A percentile compares a stretch with the other conserved stretches of the same genome.
Conservation (phyloP, 2,113 vertebrate species). For the Microtus richardsoni region DNA sequence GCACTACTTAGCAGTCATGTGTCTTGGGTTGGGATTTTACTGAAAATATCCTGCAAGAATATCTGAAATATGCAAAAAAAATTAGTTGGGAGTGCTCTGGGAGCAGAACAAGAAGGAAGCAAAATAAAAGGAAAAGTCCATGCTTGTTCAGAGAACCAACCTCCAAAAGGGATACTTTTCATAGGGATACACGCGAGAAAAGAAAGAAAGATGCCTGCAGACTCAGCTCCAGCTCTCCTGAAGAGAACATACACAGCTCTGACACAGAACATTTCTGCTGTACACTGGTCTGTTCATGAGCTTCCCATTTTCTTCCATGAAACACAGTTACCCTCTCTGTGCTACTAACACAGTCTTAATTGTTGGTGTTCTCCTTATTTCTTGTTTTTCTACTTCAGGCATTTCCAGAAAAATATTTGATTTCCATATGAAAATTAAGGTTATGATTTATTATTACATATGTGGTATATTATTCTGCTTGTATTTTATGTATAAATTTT, state of each 20-base stretch:
- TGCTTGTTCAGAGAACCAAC: not conserved
- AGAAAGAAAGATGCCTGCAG: not conserved
- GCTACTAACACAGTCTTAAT: not conserved
- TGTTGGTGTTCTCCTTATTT: not conserved
- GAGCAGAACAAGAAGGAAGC: not conserved
- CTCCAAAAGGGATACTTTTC: not conserved
- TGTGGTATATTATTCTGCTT: not conserved
- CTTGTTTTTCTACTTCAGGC: not conserved
- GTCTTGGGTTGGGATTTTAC: slow-evolving; percentile 44
- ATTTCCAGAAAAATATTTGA: not conserved
- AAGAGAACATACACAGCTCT: not conserved
- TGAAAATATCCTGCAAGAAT: slow-evolving; percentile 18
- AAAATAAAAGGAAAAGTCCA: not conserved
- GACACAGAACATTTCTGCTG: not conserved
- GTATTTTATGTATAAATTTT: not conserved
- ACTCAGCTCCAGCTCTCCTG: not conserved
- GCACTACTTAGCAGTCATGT: slow-evolving; percentile 38
- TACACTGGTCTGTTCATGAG: not conserved
- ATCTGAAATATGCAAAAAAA: not conserved
- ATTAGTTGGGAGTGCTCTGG: not conserved
- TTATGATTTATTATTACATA: not conserved
- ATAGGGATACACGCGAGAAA: not conserved
- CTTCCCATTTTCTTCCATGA: not conserved
- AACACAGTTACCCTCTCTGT: not conserved
- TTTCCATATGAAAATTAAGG: slow-evolving; percentile 30